These are phyloP conservation scores for Mola mola DNA, from an alignment of 2,113 vertebrate genomes.

Conservation along the genomic window DNA sequence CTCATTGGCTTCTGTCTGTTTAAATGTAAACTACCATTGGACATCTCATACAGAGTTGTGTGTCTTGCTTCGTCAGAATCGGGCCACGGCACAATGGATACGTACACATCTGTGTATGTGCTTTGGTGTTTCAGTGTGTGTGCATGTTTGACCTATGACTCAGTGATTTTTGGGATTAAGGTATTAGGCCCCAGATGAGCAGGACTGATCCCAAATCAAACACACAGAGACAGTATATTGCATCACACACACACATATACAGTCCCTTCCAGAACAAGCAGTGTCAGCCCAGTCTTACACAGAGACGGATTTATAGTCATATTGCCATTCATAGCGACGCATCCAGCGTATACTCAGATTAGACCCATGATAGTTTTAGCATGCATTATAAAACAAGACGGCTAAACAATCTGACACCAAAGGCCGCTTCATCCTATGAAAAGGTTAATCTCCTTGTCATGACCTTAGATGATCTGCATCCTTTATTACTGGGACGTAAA, in stretches of 20 bases:
- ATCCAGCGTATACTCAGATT: slow-evolving; percentile 72
- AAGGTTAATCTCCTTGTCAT: slow-evolving; percentile 58
- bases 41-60: slow-evolving; percentile 48
- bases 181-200: slow-evolving; percentile 80
- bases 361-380: slow-evolving; percentile 73
- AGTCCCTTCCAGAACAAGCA: slow-evolving; percentile 73
- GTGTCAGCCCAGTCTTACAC: slow-evolving; percentile 72
- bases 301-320: slow-evolving; percentile 63
- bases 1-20: slow-evolving; percentile 42
- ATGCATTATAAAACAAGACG: slow-evolving; percentile 74
- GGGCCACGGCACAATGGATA: slow-evolving; percentile 43
- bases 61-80: slow-evolving; percentile 60
- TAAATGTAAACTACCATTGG: slow-evolving; percentile 47
- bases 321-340: slow-evolving; percentile 71
- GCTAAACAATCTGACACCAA: slow-evolving; percentile 69
- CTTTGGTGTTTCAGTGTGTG: slow-evolving; percentile 48
- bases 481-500: slow-evolving; percentile 66
- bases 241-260: slow-evolving; percentile 21
- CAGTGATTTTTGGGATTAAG: slow-evolving; percentile 80
- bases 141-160: slow-evolving; percentile 75
- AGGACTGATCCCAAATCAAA: slow-evolving; percentile 79
- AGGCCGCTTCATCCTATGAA: slow-evolving; percentile 49
- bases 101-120: slow-evolving; percentile 23
- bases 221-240: slow-evolving; percentile 67
- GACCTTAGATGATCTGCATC: slow-evolving; percentile 57